Conservation (phyloP, 2,797 vertebrate genomes). For the Muraenolepis orangiensis region DNA sequence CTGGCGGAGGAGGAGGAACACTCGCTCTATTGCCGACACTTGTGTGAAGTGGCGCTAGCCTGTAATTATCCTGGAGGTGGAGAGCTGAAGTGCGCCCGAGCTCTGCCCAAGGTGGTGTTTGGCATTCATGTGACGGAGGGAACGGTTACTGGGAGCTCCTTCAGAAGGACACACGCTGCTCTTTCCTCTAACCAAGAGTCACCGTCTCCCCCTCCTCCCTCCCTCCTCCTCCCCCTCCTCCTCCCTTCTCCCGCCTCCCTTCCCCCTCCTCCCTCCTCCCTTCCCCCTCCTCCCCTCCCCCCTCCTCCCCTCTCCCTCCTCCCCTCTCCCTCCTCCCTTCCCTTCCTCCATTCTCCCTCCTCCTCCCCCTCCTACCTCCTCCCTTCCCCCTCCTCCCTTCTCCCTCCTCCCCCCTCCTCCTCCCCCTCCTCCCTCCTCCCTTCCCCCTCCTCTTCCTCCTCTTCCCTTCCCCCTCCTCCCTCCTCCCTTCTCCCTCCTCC, state of each 20-base stretch:
- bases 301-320: no score
- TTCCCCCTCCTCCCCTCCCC: no score
- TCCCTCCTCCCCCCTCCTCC: not conserved
- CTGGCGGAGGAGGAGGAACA: conserved; percentile 77
- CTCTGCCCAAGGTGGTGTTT: conserved; percentile 76
- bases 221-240: not conserved
- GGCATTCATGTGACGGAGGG: conserved; percentile 86
- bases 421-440: not conserved
- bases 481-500: not conserved
- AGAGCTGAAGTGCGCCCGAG: conserved; percentile 57
- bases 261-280: not conserved
- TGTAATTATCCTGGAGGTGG: conserved; percentile 87
- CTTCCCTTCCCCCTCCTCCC: not conserved
- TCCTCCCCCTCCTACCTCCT: not conserved
- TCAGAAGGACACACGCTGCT: conserved; percentile 75
- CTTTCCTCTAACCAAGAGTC: conserved; percentile 24
- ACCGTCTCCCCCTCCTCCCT: not conserved
- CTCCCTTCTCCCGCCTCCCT: not conserved
- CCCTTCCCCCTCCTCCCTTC: no score
- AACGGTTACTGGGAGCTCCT: conserved; percentile 27
- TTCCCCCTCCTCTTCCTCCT: not conserved
- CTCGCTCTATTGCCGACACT: conserved; percentile 88
- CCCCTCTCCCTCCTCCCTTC: no score
- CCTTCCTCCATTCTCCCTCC: no score
- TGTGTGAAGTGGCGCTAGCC: conserved; percentile 89